Conservation (phyloP, 1,140 invertebrate species). For the Neelides sp. region DNA sequence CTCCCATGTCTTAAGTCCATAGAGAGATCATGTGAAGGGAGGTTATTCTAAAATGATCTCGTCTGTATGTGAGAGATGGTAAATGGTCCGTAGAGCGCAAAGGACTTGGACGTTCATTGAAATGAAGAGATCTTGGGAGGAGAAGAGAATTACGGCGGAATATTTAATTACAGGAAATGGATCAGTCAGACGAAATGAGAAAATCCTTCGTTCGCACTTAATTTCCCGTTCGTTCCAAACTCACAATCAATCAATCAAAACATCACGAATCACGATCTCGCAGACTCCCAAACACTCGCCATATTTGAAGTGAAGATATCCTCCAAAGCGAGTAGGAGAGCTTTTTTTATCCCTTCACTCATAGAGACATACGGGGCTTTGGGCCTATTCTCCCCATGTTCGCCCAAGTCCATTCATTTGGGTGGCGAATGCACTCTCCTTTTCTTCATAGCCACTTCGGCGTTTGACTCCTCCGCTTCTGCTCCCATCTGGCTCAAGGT, state of each 20-base stretch:
- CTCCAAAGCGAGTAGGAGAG: too few relatives aligned
- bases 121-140: background rate
- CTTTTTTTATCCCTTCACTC: background rate
- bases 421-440: too few relatives aligned
- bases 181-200: conserved; percentile 15
- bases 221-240: too few relatives aligned
- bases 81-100: background rate
- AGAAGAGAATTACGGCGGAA: background rate
- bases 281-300: conserved; percentile 25
- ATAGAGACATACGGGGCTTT: background rate
- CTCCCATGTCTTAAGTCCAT: too few relatives aligned
- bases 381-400: background rate
- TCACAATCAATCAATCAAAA: conserved; percentile 25
- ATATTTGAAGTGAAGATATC: too few relatives aligned
- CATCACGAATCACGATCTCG: conserved; percentile 17
- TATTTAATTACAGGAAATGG: conserved; percentile 2
- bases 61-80: too few relatives aligned
- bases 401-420: too few relatives aligned
- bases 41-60: too few relatives aligned
- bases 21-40: too few relatives aligned
- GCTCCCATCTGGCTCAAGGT: too few relatives aligned
- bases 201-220: conserved; percentile 23
- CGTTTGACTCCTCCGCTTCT: too few relatives aligned
- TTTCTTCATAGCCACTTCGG: too few relatives aligned
- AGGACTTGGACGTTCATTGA: background rate